phyloP scores from a whole-genome alignment of 2,797 vertebrate genomes.

The Molothrus ater region DNA sequence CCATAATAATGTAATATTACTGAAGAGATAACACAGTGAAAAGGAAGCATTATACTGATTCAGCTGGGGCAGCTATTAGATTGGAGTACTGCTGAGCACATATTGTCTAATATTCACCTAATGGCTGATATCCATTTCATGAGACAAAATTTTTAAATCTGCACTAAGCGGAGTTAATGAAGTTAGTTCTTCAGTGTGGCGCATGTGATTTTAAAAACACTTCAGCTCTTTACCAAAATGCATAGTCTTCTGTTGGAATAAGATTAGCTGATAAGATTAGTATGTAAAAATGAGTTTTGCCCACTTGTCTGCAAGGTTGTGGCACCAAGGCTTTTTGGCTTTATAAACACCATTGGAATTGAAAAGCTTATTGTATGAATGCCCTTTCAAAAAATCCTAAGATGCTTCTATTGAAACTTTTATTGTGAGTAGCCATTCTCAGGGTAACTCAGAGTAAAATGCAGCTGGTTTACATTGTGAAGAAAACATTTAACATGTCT shows the following conservation, averaged over 20 bases:
- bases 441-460: constrained; percentile 11
- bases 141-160: background rate
- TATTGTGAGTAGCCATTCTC: background rate
- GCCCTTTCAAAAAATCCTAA: constrained; percentile 22
- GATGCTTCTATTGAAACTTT: background rate
- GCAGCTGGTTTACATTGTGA: background rate
- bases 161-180: background rate
- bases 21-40: constrained; percentile 36
- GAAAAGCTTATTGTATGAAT: constrained; percentile 39
- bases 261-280: background rate
- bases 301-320: background rate
- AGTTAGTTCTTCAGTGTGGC: background rate
- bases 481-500: background rate
- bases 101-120: constrained; percentile 43
- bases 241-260: background rate
- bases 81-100: constrained; percentile 52
- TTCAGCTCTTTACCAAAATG: background rate
- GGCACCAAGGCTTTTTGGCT: background rate
- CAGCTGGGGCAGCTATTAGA: constrained; percentile 41
- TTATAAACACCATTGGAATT: constrained; percentile 10
- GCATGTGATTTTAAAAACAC: background rate
- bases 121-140: constrained; percentile 43
- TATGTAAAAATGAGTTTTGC: background rate
- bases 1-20: constrained; percentile 26
- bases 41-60: constrained; percentile 18